Base-by-base conservation (phyloP, 2,888 invertebrate genomes). In the Aleiodes leptofemur region DNA sequence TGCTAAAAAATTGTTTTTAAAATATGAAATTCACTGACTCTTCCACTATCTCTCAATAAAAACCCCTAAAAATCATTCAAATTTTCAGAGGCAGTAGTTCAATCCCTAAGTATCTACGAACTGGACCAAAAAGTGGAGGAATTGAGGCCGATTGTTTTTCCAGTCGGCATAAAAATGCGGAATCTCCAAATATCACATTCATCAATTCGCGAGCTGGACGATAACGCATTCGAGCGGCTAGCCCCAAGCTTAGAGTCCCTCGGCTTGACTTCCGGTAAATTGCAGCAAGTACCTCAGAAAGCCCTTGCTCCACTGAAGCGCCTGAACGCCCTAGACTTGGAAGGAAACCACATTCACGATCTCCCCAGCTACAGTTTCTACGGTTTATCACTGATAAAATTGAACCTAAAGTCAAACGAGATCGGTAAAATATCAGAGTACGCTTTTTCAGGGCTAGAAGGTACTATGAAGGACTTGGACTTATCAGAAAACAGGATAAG, bases 81-180 rank as follows among this genome's bases (percentile, higher is more conserved):
- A 23, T 57, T 75, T 78, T 82, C 89, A 77, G 86, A 84, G 51
- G 86, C 89, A 9, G 90, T 91, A 55, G 90, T 97, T 83, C 96
- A 97, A 89, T 96, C 96, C 68, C 91, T 97, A 86, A 96, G 95
- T 86, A 94, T 97, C 85, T 96, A 97, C 91, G 96, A 97, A 89
- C 92, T 97, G 83, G 96, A 97, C 90, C 94, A 94, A 83, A 93
- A 94, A 82, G 93, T 96, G 82, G 94, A 94, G 77, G 93, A 94
- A 83, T 91, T 97, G 72, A 94, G 94, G 78, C 91, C 93, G 79
- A 94, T 94, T 82, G 92, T 96, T 82, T 96, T 97, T 88, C 95
- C 95, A 74, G 90, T 93, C 29, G 91, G 92, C 34, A 88, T 93
- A 73, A 93, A 92, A 86, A 93, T 95, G 88, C 93, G 92, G 82